phyloP scores from a whole-genome alignment of 2,113 vertebrate genomes.

The Phalacrocorax brasilianus region DNA sequence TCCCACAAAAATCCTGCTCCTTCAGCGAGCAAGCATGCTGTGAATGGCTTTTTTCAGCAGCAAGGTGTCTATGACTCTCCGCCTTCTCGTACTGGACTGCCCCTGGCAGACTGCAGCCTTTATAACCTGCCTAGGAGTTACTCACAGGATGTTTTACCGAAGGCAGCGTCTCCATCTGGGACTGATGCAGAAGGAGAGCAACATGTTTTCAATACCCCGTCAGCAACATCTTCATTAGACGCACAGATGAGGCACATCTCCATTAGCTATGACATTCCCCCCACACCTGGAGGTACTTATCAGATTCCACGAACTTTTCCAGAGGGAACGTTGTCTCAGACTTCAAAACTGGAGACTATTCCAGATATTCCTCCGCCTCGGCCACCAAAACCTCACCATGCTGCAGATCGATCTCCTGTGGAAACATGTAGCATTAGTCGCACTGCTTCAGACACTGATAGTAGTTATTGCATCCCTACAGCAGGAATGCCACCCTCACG shows the following conservation, averaged over 20 bases:
- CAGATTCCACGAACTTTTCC: constrained; percentile 88
- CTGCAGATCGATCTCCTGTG: constrained; percentile 90
- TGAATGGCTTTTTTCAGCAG: constrained; percentile 91
- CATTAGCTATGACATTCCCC: constrained; percentile 93
- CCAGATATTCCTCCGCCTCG: constrained; percentile 91
- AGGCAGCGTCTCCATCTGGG: constrained; percentile 77
- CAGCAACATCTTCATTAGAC: constrained; percentile 82
- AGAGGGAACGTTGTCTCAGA: constrained; percentile 75
- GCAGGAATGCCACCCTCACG: constrained; percentile 80
- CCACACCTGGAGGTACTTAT: constrained; percentile 89
- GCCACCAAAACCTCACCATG: constrained; percentile 89
- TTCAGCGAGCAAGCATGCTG: constrained; percentile 78
- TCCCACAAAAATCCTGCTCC: constrained; percentile 83
- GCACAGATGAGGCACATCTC: constrained; percentile 87
- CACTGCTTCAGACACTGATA: constrained; percentile 87
- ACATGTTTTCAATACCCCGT: constrained; percentile 84
- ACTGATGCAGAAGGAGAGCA: constrained; percentile 83
- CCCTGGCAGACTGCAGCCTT: constrained; percentile 81
- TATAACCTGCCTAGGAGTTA: constrained; percentile 93
- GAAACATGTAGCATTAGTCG: constrained; percentile 82
- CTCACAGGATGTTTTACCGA: constrained; percentile 92
- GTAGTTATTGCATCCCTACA: constrained; percentile 86
- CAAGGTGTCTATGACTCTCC: constrained; percentile 88
- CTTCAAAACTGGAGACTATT: constrained; percentile 76
- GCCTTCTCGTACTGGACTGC: constrained; percentile 78